Evolutionary conservation across 2,113 vertebrate genomes (phyloP).

Genomic region (Mastomys natalensis): DNA sequence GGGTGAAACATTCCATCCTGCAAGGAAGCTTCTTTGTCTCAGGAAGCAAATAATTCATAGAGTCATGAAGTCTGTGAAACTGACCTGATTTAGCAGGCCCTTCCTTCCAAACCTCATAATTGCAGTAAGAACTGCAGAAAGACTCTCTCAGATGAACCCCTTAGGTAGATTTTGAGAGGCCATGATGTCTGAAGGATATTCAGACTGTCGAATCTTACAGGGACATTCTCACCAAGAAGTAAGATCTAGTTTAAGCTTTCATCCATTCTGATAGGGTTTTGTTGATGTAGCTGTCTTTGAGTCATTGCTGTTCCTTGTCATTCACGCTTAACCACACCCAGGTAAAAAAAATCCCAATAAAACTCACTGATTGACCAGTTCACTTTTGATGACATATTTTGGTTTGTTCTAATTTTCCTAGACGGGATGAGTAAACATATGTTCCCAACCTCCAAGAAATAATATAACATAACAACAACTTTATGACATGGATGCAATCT

Average conservation of each 20-base stretch:
- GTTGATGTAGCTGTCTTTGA: neutral
- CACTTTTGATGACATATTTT: neutral
- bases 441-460: neutral
- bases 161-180: neutral
- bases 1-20: neutral
- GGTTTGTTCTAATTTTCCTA: neutral
- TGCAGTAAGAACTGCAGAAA: neutral
- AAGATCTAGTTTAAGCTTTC: neutral
- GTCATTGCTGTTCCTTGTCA: neutral
- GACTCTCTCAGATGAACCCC: neutral
- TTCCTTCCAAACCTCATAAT: neutral
- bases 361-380: neutral
- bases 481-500: neutral
- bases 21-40: neutral
- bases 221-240: neutral
- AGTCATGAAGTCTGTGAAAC: neutral
- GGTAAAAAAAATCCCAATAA: neutral
- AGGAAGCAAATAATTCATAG: neutral
- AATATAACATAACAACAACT: neutral
- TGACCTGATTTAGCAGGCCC: no score
- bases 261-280: neutral
- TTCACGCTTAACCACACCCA: neutral
- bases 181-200: neutral
- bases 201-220: neutral
- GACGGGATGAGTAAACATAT: no score